These are phyloP conservation scores for Trochalopteron elliotii DNA, from an alignment of 2,113 vertebrate genomes.

Conservation along the genomic window DNA sequence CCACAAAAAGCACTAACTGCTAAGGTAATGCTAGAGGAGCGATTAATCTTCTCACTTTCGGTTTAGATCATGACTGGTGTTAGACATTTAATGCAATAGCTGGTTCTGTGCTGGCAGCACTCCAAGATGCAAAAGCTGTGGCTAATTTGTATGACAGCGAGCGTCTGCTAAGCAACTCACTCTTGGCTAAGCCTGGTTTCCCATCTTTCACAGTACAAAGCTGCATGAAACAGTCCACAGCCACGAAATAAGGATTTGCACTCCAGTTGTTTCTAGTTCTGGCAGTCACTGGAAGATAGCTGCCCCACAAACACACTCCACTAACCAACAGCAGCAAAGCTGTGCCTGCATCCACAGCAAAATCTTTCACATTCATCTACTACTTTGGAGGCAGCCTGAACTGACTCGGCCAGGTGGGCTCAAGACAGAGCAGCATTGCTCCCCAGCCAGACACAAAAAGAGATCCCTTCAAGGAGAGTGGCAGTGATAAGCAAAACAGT, in stretches of 20 bases:
- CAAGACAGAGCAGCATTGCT: not conserved
- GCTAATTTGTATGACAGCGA: conserved; percentile 58
- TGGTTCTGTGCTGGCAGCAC: conserved; percentile 14
- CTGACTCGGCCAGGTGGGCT: not conserved
- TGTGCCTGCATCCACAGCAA: not conserved
- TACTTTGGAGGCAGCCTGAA: not conserved
- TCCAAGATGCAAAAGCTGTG: conserved; percentile 33
- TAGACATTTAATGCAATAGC: conserved; percentile 30
- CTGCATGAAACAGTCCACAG: not conserved
- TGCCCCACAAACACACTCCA: not conserved
- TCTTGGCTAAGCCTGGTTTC: conserved; percentile 30
- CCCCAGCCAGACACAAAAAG: not conserved
- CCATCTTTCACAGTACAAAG: not conserved
- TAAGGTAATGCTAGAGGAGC: not conserved
- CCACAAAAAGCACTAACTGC: not conserved
- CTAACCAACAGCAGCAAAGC: not conserved
- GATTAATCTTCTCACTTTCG: not conserved
- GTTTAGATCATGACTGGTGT: conserved; percentile 17
- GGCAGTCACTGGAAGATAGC: not conserved
- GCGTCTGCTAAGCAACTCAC: conserved; percentile 28
- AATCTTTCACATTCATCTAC: not conserved
- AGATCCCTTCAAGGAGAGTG: not conserved
- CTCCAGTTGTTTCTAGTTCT: not conserved
- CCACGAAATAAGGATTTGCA: not conserved
- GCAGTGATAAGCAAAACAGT: not conserved